Base-by-base conservation (phyloP, 1,140 invertebrate species). In the Macrobrachium rosenbergii region DNA sequence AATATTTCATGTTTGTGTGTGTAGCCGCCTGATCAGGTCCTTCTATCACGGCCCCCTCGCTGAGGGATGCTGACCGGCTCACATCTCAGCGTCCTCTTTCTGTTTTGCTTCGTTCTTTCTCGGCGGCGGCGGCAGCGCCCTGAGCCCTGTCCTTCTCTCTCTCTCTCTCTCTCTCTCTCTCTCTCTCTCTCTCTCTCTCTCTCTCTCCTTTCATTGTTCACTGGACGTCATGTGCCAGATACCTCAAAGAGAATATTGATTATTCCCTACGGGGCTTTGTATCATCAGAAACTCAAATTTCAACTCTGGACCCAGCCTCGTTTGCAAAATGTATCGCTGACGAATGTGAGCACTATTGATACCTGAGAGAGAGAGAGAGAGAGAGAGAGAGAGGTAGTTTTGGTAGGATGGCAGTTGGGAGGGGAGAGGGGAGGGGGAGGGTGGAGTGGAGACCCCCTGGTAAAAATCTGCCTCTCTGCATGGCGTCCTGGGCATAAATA, bases 1-100 rank as follows among this genome's bases (percentile, higher is more conserved):
- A 87, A 87, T 87, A 87, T 87, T 87, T 87, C 84, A 87, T 87
- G 84, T 87, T 87, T 87, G 84, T 87, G 84, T 87, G 84, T 87
- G 84, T 87, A 87, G 84, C 77, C 84, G 84, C 84, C 84, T 87
- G 84, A 87, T 87, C 84, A 87, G 84, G 77, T 67, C 63, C 84
- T 87, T 87, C 84, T 87, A 87, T 87, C 84, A 87, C 19, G 84
- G 84, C 77, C 84, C 84, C 84, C 84, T 87, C 77, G 84, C 84
- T 87, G 84, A 64, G 84, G 23, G 64, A 16, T 5, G 52, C 52
- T 19, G 84, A 14, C 84, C 37, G 52, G 21, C 78, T 72, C 64
- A 37, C 77, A 62, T 19, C 75, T 5, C 43, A 19, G 23, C 75
- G 23, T 69, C 59, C 23, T n/a, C 23, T 85, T 85, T 72, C 83